Percentiles rank a stretch among this genome's conserved stretches.
Evolutionary conservation across 2,888 invertebrate genomes (phyloP).

Genomic region (Aricia artaxerxes): DNA sequence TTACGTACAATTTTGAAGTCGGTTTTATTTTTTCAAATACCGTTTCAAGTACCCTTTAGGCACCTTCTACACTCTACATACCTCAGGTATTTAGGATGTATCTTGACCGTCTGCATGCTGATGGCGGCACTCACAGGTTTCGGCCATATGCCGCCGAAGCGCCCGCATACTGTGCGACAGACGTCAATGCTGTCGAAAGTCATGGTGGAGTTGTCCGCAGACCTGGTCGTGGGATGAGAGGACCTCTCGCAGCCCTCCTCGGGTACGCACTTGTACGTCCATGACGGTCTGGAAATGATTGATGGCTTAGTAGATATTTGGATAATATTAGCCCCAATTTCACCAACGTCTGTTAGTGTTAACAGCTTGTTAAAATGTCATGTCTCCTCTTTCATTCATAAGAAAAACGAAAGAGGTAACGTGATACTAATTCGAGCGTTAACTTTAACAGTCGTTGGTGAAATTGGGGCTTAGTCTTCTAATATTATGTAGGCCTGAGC

Average conservation of each 20-base stretch:
- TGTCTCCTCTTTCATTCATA: too few relatives aligned
- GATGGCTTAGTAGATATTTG: background rate
- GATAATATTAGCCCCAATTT: too few relatives aligned
- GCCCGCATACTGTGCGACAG: conserved; percentile 85
- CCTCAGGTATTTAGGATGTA: conserved; percentile 81
- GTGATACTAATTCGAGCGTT: too few relatives aligned
- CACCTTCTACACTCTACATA: conserved; percentile 40
- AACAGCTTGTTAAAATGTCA: too few relatives aligned
- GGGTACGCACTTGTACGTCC: conserved; percentile 65
- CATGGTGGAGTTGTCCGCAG: conserved; percentile 48
- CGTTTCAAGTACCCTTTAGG: too few relatives aligned
- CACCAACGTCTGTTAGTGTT: too few relatives aligned
- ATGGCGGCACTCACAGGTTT: conserved; percentile 79
- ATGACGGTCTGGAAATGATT: conserved; percentile 58
- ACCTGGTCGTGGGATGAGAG: conserved; percentile 53
- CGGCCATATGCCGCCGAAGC: conserved; percentile 86
- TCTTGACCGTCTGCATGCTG: conserved; percentile 67
- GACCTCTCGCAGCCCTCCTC: conserved; percentile 67
- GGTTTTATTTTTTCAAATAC: too few relatives aligned
- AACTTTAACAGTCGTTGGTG: too few relatives aligned
- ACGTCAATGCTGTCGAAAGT: conserved; percentile 76
- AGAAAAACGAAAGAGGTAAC: too few relatives aligned
- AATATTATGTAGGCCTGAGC: too few relatives aligned
- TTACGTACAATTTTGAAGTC: too few relatives aligned
- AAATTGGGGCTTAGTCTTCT: too few relatives aligned